Conservation (phyloP, 2,888 invertebrate species). For the Anodontia alba region DNA sequence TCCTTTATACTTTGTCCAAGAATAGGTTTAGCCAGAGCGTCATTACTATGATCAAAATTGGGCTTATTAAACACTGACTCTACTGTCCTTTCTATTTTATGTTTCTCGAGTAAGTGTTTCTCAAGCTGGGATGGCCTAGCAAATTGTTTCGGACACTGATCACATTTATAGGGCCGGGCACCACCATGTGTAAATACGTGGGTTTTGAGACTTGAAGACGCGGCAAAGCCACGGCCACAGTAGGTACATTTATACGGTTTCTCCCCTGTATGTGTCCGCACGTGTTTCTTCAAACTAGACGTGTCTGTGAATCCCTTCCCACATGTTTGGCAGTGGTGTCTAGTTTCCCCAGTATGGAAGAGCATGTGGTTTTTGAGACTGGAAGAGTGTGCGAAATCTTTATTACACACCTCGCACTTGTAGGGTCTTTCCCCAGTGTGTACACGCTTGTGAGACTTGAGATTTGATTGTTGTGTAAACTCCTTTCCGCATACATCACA, state of each 20-base stretch:
- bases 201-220: neutral
- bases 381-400: slow-evolving; percentile 1
- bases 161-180: neutral
- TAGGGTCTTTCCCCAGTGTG: neutral
- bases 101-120: neutral
- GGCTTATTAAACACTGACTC: neutral
- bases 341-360: neutral
- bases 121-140: neutral
- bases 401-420: neutral
- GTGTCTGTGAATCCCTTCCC: neutral
- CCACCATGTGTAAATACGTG: neutral
- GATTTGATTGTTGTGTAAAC: neutral
- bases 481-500: neutral
- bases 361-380: neutral
- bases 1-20: neutral
- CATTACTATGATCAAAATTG: neutral
- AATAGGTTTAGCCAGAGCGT: neutral
- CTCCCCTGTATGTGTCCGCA: neutral
- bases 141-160: neutral
- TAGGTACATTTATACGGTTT: neutral
- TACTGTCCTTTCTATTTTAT: neutral
- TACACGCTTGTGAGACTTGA: neutral
- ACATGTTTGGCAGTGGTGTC: neutral
- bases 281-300: slow-evolving; percentile 3
- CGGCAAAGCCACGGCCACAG: slow-evolving; percentile 1